Evolutionary conservation across 2,888 invertebrate genomes (phyloP), one percentile per base, ranked within the genome.

Genomic region (Sceliomorpha sp.): DNA sequence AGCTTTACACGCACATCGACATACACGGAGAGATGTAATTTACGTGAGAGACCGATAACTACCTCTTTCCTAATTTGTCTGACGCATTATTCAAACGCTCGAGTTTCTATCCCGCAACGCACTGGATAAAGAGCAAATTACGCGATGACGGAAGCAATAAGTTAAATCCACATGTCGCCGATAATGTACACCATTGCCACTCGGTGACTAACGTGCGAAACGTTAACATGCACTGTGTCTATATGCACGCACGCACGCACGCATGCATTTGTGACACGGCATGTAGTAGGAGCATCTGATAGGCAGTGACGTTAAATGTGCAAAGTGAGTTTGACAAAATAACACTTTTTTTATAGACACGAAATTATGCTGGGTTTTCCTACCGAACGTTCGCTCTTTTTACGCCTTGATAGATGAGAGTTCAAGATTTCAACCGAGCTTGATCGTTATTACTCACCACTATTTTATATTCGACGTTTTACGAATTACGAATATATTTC

Each of bases 21-120:
- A n/a, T n/a, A n/a, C n/a, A n/a, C n/a, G n/a, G 45, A 44, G 29
- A 51, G 44, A 40, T 51, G 66, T 67, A 66, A 72, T 72, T 75
- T 70, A 32, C 70, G 44, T 37, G 55, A 47, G 58, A 45, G 39
- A 20, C 40, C 73, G 63, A 70, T 79, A 79, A 80, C 78, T 75
- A 78, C 72, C 74, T 78, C 79, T 78, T 77, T 76, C 70, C 71
- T 75, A 79, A 80, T 80, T 79, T 80, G 75, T 73, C 73, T 69
- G 60, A 66, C 73, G 44, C 74, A 78, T 80, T 79, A 77, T 72
- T 70, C 72, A 76, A 37, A n/a, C 70, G 58, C 39, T 72, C 70
- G 42, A 63, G 51, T 42, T 63, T 64, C 44, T 50, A 51, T 53
- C 39, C 62, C 40, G 39, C 56, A 63, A 63, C 47, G 48, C 34